These are phyloP conservation scores for Amphiprion ocellaris DNA, from an alignment of 2,113 vertebrate genomes.

Conservation along the genomic window DNA sequence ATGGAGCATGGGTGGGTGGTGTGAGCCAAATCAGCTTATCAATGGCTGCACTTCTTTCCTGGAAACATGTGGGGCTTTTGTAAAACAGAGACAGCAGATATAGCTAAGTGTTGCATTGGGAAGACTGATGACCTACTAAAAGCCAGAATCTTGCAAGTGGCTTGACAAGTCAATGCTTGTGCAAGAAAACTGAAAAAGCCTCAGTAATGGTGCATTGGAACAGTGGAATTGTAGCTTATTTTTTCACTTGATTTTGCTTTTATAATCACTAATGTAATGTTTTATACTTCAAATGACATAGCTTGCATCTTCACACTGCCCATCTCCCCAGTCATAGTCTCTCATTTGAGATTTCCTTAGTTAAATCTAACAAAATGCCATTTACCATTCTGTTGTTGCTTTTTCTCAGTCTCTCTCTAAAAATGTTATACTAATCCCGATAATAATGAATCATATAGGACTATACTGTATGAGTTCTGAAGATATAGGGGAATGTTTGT, in stretches of 20 bases:
- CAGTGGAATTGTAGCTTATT: background rate
- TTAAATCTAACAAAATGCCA: background rate
- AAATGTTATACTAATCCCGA: background rate
- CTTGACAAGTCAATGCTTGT: constrained; percentile 5
- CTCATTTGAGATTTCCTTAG: background rate
- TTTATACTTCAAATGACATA: background rate
- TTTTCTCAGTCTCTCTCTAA: too few relatives aligned
- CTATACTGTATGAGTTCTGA: too few relatives aligned
- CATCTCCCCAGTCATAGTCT: too few relatives aligned
- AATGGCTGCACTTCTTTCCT: constrained; percentile 63
- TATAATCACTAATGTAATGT: background rate
- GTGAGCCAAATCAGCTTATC: constrained; percentile 68
- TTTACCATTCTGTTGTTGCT: too few relatives aligned
- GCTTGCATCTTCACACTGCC: too few relatives aligned
- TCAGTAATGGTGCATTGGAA: background rate
- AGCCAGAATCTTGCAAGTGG: background rate
- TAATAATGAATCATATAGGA: background rate
- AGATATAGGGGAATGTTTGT: too few relatives aligned
- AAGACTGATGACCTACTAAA: constrained; percentile 28
- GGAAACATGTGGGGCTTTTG: constrained; percentile 31
- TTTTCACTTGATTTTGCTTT: background rate
- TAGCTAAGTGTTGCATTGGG: constrained; percentile 18
- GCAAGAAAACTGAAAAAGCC: background rate
- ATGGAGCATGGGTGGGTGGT: constrained; percentile 52
- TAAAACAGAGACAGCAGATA: constrained; percentile 29